phyloP scores from a whole-genome alignment of 2,113 vertebrate genomes.

The Siphamia tubifer region DNA sequence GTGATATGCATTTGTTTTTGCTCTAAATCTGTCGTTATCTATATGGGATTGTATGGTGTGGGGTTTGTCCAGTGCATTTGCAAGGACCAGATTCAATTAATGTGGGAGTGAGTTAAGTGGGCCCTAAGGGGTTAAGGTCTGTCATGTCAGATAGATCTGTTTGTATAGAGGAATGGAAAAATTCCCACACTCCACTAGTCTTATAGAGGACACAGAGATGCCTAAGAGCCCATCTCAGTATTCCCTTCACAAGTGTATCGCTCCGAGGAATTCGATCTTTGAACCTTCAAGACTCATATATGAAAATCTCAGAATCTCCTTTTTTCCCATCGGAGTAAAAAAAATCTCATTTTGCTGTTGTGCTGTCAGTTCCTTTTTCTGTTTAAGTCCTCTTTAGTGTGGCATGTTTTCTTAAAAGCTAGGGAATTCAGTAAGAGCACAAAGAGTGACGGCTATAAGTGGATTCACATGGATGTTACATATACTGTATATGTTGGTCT shows the following conservation, averaged over 20 bases:
- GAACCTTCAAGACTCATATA: slow-evolving; percentile 35
- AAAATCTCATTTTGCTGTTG: slow-evolving; percentile 8
- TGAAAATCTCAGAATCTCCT: slow-evolving; percentile 28
- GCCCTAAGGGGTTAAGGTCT: slow-evolving; percentile 72
- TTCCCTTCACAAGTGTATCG: slow-evolving; percentile 41
- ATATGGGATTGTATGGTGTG: slow-evolving; percentile 18
- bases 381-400: slow-evolving; percentile 1
- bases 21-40: slow-evolving; percentile 47
- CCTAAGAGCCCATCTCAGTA: slow-evolving; percentile 45
- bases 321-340: neutral
- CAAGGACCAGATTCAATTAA: slow-evolving; percentile 68
- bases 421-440: neutral
- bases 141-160: slow-evolving; percentile 75
- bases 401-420: neutral
- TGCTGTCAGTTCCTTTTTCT: neutral
- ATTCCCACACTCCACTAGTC: slow-evolving; percentile 48
- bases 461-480: slow-evolving; percentile 4
- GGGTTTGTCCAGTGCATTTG: slow-evolving; percentile 38
- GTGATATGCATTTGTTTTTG: slow-evolving; percentile 44
- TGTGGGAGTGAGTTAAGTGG: slow-evolving; percentile 69
- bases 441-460: neutral
- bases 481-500: slow-evolving; percentile 13
- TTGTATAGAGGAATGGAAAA: slow-evolving; percentile 54
- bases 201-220: slow-evolving; percentile 33
- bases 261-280: slow-evolving; percentile 51